These are phyloP conservation scores for Drosophila pachea DNA, from an alignment of 1,140 invertebrate genomes.

Conservation along the genomic window DNA sequence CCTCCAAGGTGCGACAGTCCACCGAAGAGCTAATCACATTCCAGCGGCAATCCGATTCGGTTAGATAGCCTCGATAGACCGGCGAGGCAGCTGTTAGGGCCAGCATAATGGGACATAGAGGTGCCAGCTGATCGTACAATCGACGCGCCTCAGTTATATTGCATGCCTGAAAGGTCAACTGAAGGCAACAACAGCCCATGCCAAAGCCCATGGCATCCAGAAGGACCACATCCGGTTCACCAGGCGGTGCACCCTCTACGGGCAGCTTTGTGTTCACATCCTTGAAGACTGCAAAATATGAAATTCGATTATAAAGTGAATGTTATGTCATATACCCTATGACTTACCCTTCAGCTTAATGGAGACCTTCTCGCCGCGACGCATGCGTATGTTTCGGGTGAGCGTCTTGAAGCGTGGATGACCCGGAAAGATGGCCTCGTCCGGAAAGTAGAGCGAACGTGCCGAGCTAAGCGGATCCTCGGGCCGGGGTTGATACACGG, in stretches of 20 bases:
- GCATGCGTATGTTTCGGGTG: conserved; percentile 93
- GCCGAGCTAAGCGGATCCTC: conserved; percentile 85
- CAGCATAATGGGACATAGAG: conserved; percentile 98
- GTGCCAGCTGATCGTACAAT: conserved; percentile 98
- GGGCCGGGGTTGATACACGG: conserved; percentile 85
- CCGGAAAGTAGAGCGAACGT: conserved; percentile 95
- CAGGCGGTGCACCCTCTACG: conserved; percentile 85
- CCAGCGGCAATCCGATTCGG: conserved; percentile 98
- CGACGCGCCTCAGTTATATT: conserved; percentile 97
- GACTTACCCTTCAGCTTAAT: conserved; percentile 95
- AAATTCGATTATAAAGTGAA: neutral
- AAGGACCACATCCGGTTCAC: conserved; percentile 91
- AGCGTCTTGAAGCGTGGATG: conserved; percentile 98
- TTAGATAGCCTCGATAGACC: conserved; percentile 93
- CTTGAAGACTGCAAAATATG: conserved; percentile 87
- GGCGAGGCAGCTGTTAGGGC: conserved; percentile 98
- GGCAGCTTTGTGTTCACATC: conserved; percentile 92
- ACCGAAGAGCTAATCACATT: conserved; percentile 96
- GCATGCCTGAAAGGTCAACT: conserved; percentile 95
- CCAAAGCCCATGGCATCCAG: conserved; percentile 99
- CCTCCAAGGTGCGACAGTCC: conserved; percentile 96
- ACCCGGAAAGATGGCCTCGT: conserved; percentile 94
- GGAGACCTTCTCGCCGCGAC: conserved; percentile 95
- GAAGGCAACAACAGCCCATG: conserved; percentile 99
- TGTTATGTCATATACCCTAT: no score